phyloP scores from a whole-genome alignment of 2,888 invertebrate genomes.

The Caprella mutica region DNA sequence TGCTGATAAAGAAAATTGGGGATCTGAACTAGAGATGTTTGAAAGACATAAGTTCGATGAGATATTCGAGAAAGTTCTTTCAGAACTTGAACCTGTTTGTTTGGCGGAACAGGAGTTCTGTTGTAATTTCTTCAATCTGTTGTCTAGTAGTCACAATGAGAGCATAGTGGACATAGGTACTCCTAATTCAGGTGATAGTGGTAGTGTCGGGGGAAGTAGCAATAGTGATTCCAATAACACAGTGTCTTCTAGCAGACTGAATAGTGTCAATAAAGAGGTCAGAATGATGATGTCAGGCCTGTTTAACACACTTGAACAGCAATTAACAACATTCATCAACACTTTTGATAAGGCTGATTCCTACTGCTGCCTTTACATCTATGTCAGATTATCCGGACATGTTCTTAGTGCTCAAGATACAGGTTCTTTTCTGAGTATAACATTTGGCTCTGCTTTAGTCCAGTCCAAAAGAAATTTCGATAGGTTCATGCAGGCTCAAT shows the following conservation, averaged over 20 bases:
- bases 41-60: conserved; percentile 46
- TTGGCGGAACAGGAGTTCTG: conserved; percentile 92
- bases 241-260: neutral
- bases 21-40: conserved; percentile 41
- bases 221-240: neutral
- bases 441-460: conserved; percentile 71
- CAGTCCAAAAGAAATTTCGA: conserved; percentile 85
- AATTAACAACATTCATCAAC: conserved; percentile 71
- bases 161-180: conserved; percentile 24
- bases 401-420: conserved; percentile 79
- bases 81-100: conserved; percentile 79
- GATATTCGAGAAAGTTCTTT: conserved; percentile 70
- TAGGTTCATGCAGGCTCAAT: conserved; percentile 72
- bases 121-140: conserved; percentile 76
- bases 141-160: conserved; percentile 41
- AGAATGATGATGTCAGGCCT: conserved; percentile 76
- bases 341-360: conserved; percentile 78
- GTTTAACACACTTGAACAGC: conserved; percentile 75
- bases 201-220: conserved; percentile 16
- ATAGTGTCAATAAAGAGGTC: conserved; percentile 55
- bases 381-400: conserved; percentile 82
- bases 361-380: conserved; percentile 84
- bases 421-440: conserved; percentile 75
- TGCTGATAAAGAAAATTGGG: conserved; percentile 54
- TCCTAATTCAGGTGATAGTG: conserved; percentile 25